Base-by-base conservation (phyloP, 2,113 vertebrate species). In the Apodemus speciosus region DNA sequence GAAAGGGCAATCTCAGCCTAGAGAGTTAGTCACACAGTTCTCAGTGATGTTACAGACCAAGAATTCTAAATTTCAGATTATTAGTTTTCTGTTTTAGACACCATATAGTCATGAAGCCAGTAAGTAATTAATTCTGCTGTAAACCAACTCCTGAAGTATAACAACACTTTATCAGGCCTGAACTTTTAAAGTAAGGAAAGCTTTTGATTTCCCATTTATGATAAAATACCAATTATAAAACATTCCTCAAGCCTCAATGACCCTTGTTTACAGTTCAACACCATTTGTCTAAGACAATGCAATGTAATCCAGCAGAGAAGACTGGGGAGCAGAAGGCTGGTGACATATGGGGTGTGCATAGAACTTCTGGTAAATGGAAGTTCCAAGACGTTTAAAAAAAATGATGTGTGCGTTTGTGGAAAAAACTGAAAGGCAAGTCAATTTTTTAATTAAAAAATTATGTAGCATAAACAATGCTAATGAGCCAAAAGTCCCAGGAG, bases 381-480 rank as follows among this genome's bases (percentile, higher is more conserved):
- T 93, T 87, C 13, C 94, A 96, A 96, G 93, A 97, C 58, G 73
- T 96, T 92, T 94, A 97, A 64, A 84, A 97, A 97, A 97, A 97
- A 95, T 11, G 79, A 97, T 80, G 84, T 89, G 87, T 83, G 96
- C 95, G 86, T 94, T 95, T 66, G 53, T 97, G 88, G 93, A 94
- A 97, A 98, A 96, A 97, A 81, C 90, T 96, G 91, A 94, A 97
- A 97, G 72, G 90, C 69, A 94, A 95, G 93, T 94, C 96, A 97
- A 93, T 94, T 96, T 98, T 98, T 97, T 97, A 97, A 97, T 97
- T 96, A 21, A 96, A 98, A 97, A 97, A 96, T 88, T 53, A 83
- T 77, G 76, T 96, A 96, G 93, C 85, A 97, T 95, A 96, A 93
- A 97, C 94, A 96, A 97, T 92, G 95, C 90, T 98, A 98, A 98